Percentiles rank a stretch among this genome's conserved stretches.
These are phyloP conservation scores for Parelbella ahira DNA, from an alignment of 2,888 invertebrate genomes.

Conservation along the genomic window DNA sequence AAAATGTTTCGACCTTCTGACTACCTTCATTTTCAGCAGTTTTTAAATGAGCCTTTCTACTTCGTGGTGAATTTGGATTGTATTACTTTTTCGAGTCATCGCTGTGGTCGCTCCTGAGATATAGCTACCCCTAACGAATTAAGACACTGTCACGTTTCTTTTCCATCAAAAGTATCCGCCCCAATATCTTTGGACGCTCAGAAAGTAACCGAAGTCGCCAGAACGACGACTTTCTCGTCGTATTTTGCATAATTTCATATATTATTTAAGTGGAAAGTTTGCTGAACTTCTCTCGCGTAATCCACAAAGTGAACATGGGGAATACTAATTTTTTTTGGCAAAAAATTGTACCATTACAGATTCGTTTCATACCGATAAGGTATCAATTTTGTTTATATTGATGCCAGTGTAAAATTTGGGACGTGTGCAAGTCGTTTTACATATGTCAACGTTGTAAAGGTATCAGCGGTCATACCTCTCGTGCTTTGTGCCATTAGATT, in stretches of 20 bases:
- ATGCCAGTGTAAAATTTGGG: too few species aligned
- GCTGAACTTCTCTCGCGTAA: conserved; percentile 44
- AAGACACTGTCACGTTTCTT: conserved; percentile 31
- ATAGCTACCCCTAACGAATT: neutral
- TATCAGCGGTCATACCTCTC: too few species aligned
- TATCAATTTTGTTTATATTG: too few species aligned
- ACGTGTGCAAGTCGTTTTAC: too few species aligned
- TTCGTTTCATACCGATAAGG: neutral
- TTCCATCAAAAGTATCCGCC: conserved; percentile 24
- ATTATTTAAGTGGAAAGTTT: conserved; percentile 52
- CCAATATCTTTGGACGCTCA: conserved; percentile 30
- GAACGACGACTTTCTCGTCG: conserved; percentile 30
- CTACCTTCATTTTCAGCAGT: too few species aligned
- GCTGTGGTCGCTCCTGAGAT: neutral
- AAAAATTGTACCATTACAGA: conserved; percentile 9
- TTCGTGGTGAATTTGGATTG: too few species aligned
- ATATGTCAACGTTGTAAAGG: too few species aligned
- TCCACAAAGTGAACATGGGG: conserved; percentile 32
- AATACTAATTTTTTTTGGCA: conserved; percentile 37
- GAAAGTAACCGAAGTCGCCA: conserved; percentile 39
- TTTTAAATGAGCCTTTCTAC: too few species aligned
- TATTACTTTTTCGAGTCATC: too few species aligned
- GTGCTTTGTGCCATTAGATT: too few species aligned
- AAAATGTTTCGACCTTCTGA: too few species aligned
- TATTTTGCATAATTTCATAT: conserved; percentile 55